Conservation (phyloP, 2,888 invertebrate genomes). For the Belgica antarctica region DNA sequence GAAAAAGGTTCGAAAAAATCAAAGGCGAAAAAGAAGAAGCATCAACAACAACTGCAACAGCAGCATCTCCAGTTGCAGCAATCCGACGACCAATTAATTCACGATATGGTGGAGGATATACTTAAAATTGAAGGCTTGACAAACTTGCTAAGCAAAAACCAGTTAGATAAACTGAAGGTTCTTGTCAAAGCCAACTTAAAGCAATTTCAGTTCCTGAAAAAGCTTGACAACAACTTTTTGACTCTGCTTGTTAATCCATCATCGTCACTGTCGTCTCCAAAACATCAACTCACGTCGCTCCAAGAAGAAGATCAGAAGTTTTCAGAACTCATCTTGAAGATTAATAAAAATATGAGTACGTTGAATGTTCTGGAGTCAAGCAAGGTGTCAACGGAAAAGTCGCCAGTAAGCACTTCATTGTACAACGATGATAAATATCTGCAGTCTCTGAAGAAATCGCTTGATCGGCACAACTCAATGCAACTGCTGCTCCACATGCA, state of each 20-base stretch:
- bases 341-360: conserved; percentile 52
- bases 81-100: conserved; percentile 28
- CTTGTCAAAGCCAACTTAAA: conserved; percentile 8
- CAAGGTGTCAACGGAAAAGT: conserved; percentile 26
- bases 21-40: conserved; percentile 40
- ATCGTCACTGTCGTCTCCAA: not conserved
- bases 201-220: conserved; percentile 30
- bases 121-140: conserved; percentile 29
- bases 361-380: conserved; percentile 52
- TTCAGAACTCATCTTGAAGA: conserved; percentile 50
- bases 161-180: conserved; percentile 27
- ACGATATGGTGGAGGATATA: conserved; percentile 31
- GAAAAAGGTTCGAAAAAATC: conserved; percentile 44
- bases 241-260: conserved; percentile 21
- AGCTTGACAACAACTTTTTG: conserved; percentile 35
- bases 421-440: conserved; percentile 55
- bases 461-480: conserved; percentile 55
- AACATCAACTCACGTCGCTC: not conserved
- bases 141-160: conserved; percentile 35
- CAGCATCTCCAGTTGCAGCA: conserved; percentile 19
- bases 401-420: conserved; percentile 45
- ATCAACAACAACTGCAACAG: conserved; percentile 9
- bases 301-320: conserved; percentile 33
- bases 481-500: conserved; percentile 53
- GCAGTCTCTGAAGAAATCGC: conserved; percentile 51